Evolutionary conservation across 2,113 vertebrate species (phyloP).

Genomic region (Argyrosomus japonicus): DNA sequence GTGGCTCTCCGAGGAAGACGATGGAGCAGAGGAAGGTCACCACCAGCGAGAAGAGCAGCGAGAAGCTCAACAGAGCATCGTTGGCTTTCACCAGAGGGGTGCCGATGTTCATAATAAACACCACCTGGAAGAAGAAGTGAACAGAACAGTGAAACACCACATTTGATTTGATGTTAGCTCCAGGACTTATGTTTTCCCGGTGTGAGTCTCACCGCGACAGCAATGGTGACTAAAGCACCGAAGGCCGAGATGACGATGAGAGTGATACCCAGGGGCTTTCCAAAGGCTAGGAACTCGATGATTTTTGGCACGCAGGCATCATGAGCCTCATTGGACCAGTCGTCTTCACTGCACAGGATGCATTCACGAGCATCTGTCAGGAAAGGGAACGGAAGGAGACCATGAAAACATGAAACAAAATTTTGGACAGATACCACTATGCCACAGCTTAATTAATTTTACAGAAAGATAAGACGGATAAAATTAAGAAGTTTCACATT

Average conservation of each 20-base stretch:
- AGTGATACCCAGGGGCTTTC: conserved; percentile 87
- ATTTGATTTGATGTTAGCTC: neutral
- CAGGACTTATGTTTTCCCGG: neutral
- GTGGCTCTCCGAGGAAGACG: conserved; percentile 86
- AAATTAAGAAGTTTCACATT: neutral
- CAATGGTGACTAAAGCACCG: conserved; percentile 82
- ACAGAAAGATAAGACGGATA: neutral
- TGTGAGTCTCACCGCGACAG: conserved; percentile 69
- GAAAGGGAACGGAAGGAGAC: neutral
- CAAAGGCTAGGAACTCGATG: conserved; percentile 89
- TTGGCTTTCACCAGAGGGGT: conserved; percentile 86
- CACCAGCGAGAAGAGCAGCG: conserved; percentile 84
- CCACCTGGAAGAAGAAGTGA: conserved; percentile 47
- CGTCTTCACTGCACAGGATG: conserved; percentile 82
- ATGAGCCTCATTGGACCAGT: conserved; percentile 86
- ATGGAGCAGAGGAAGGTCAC: conserved; percentile 87
- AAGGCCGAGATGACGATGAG: conserved; percentile 87
- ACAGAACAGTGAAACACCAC: neutral
- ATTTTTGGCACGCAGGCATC: conserved; percentile 85
- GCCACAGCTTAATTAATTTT: neutral
- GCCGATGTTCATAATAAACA: conserved; percentile 81
- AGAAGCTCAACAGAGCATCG: conserved; percentile 84
- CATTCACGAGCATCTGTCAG: conserved; percentile 88
- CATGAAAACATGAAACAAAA: too few relatives aligned
- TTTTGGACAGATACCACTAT: neutral